A percentile compares a stretch with the other conserved stretches of the same genome.
These are phyloP conservation scores for Prionchulus punctatus DNA, from an alignment of 2,888 invertebrate species.

Conservation along the genomic window DNA sequence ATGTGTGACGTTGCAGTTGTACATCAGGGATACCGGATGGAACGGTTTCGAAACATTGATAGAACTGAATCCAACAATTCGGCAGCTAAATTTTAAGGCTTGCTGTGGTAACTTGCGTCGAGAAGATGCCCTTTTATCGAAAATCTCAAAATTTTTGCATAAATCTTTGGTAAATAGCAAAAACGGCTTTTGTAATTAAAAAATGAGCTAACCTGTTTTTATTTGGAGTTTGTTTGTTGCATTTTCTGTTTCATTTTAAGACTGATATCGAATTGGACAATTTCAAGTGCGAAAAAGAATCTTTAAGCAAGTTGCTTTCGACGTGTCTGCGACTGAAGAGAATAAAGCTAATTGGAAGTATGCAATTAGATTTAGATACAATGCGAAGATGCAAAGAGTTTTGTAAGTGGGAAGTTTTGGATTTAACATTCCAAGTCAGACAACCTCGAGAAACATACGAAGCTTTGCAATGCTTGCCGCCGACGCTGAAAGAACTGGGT, in stretches of 20 bases:
- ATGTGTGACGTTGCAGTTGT: background rate
- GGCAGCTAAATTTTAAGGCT: background rate
- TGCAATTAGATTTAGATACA: conserved; percentile 1
- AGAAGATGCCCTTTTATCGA: background rate
- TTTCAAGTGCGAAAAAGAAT: background rate
- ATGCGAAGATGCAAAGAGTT: background rate
- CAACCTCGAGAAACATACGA: conserved; percentile 9
- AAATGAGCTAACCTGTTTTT: no score
- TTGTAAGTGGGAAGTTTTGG: background rate
- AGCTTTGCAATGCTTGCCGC: conserved; percentile 4
- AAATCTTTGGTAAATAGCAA: no score
- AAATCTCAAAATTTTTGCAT: no score
- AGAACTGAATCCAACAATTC: background rate
- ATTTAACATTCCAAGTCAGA: conserved; percentile 7
- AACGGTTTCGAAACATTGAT: background rate
- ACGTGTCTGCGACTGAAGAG: background rate
- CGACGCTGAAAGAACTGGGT: background rate
- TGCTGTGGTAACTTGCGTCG: conserved; percentile 3
- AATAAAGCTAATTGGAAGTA: background rate
- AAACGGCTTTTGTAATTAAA: no score
- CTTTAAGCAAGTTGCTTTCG: background rate
- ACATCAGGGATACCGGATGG: conserved; percentile 7
- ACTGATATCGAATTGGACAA: background rate
- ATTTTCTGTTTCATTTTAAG: no score
- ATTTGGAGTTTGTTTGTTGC: no score